A percentile compares a stretch with the other conserved stretches of the same genome.
Conservation (phyloP, 2,113 vertebrate species). For the Centropus unirufus region DNA sequence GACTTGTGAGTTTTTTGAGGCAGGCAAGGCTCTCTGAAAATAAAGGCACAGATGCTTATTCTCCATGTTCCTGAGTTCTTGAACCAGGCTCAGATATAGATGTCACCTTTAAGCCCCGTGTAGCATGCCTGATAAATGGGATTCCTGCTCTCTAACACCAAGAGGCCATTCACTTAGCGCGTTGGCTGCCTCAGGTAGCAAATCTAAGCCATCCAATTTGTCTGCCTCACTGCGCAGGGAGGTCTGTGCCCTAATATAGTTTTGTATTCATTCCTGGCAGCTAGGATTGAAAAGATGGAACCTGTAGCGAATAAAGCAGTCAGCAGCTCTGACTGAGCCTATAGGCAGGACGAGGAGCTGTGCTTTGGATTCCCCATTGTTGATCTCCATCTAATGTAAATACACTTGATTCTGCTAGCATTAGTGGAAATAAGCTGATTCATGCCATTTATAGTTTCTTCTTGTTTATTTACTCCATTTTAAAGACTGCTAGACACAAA, state of each 20-base stretch:
- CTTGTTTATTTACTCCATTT: constrained; percentile 26
- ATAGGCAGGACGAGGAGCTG: neutral
- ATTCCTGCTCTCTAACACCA: neutral
- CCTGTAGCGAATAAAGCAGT: neutral
- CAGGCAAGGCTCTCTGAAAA: neutral
- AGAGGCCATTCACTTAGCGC: neutral
- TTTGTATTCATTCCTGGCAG: neutral
- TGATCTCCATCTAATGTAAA: constrained; percentile 23
- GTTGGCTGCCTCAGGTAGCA: neutral
- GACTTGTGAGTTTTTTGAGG: neutral
- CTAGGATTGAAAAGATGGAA: neutral
- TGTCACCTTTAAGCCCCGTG: neutral
- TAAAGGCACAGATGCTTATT: neutral
- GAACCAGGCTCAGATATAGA: accelerated
- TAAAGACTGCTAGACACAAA: constrained; percentile 2
- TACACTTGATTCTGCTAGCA: neutral
- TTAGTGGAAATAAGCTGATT: constrained; percentile 2
- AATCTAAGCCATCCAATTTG: constrained; percentile 1
- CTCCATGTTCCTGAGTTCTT: neutral
- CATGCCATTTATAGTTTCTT: neutral
- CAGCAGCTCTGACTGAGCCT: accelerated
- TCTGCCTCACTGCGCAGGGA: neutral
- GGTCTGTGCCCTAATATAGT: neutral
- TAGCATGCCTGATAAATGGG: neutral
- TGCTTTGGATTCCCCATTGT: neutral